These are phyloP conservation scores for Rhea americana DNA, from an alignment of 2,113 vertebrate genomes.

Conservation along the genomic window DNA sequence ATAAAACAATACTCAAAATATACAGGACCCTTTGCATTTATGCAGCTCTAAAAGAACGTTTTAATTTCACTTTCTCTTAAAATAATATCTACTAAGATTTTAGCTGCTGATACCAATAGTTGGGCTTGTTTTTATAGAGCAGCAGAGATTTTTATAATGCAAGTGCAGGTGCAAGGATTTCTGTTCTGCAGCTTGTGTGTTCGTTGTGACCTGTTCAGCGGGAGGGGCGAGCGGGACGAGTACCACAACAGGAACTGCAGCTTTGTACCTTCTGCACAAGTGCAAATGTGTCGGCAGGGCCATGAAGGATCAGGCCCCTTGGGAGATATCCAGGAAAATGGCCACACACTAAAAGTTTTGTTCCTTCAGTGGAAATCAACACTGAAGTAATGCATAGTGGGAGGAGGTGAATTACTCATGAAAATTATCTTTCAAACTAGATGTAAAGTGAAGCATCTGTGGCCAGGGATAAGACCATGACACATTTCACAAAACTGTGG, in stretches of 20 bases:
- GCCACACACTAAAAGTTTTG: neutral
- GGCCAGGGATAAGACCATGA: neutral
- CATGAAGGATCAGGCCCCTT: neutral
- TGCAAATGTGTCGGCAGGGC: neutral
- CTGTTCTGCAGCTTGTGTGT: neutral
- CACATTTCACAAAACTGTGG: neutral
- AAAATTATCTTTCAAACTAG: neutral
- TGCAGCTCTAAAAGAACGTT: neutral
- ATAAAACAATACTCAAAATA: neutral
- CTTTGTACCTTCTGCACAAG: neutral
- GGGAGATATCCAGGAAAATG: neutral
- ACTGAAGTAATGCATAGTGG: neutral
- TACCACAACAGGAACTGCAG: neutral
- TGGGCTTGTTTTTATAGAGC: neutral
- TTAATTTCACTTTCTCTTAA: neutral
- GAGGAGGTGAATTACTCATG: neutral
- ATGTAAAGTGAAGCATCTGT: neutral
- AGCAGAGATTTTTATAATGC: neutral
- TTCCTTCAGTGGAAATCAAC: neutral
- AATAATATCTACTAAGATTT: neutral
- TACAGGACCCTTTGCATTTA: neutral
- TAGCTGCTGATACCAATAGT: neutral
- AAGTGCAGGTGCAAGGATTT: neutral
- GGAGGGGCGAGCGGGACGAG: constrained; percentile 18
- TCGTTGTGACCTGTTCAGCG: constrained; percentile 55